Evolutionary conservation across 1,140 invertebrate genomes (phyloP), one percentile per base, ranked within the genome.

Genomic region (Ostrea denselamellosa): DNA sequence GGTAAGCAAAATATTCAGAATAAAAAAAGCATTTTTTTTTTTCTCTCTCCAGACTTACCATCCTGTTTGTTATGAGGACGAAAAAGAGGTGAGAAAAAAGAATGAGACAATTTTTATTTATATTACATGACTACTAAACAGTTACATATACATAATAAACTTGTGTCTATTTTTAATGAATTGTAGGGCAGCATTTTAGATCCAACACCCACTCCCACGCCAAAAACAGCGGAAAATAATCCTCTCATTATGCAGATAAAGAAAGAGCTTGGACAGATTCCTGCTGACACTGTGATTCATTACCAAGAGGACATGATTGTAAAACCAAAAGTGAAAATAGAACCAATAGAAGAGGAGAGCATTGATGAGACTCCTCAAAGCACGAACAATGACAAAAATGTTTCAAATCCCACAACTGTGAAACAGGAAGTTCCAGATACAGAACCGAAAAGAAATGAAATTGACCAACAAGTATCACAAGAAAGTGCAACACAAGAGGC

Each of bases 21-120:
- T 62, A 62, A 19, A 19, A 19, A 62, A 17, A 2, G 17, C n/a
- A 19, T 77, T 25, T 14, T 34, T 34, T 19, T 19, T 89, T 44
- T 56, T 87, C 68, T 90, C 90, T 58, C 34, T 44, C 34, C 92
- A 94, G 91, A 97, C 97, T 92, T 99, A 98, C 94, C 98, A 99
- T 96, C 98, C 98, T 0, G 94, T 97, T 34, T 99, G 98, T 94
- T 97, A 97, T 91, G 97, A 98, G 91, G 98, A 99, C 95, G 97
- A 97, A 56, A 92, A 92, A 87, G 97, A 97, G 96, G 97, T 97
- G 92, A 93, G 90, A 19, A 58, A 19, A 5, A 58, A 17, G 2
- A 5, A 14, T 10, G 71, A 86, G n/a, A 54, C 22, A 71, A n/a
- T 34, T 44, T 53, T 52, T 52, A 17, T 12, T 10, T 54, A 8